These are phyloP conservation scores for human DNA, from an alignment of 2,113 vertebrate genomes.

Conservation along the genomic window DNA sequence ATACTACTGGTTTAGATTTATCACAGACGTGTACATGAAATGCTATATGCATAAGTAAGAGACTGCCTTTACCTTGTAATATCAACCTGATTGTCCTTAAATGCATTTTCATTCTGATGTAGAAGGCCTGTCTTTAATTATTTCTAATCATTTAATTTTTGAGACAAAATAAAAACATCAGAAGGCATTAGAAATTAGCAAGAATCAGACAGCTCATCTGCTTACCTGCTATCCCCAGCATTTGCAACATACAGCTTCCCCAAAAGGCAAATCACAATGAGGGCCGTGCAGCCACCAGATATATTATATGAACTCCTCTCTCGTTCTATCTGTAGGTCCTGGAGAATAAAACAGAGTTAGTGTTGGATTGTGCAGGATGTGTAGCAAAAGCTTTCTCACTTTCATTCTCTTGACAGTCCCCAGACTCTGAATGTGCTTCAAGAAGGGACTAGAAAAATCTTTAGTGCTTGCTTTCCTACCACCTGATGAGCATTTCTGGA, in stretches of 20 bases:
- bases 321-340: slow-evolving; percentile 95
- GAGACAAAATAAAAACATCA: not conserved
- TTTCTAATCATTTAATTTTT: not conserved
- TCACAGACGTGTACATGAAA: accelerated
- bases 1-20: not conserved
- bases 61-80: not conserved
- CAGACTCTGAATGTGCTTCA: not conserved
- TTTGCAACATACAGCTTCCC: slow-evolving; percentile 97
- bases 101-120: not conserved
- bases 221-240: slow-evolving; percentile 97
- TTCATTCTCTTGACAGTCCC: not conserved
- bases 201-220: not conserved
- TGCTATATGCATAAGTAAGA: not conserved
- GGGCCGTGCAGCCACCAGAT: slow-evolving; percentile 95
- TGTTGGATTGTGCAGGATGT: not conserved
- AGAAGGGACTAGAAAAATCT: not conserved
- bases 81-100: not conserved
- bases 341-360: slow-evolving; percentile 51
- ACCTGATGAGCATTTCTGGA: not conserved
- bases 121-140: not conserved
- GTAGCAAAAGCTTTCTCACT: not conserved
- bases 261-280: slow-evolving; percentile 92
- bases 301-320: slow-evolving; percentile 92
- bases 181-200: not conserved
- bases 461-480: not conserved